Base-by-base conservation (phyloP, 1,140 invertebrate genomes). In the Drosophila serrata region DNA sequence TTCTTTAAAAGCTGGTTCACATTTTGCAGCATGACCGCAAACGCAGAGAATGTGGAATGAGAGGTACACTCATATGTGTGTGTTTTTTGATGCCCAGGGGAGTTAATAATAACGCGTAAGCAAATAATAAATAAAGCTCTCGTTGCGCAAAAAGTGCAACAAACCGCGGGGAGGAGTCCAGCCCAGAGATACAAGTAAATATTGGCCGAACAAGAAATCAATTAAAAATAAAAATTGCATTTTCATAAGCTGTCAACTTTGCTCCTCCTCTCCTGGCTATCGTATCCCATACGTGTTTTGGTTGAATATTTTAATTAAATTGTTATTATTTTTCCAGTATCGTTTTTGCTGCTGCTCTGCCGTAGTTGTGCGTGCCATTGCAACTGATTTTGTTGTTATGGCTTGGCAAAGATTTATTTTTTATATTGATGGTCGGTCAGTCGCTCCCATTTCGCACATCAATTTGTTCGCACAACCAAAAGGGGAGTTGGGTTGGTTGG, bases 321-420 rank as follows among this genome's bases (percentile, higher is more conserved):
- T 87, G 82, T 87, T 87, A 87, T 87, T 86, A 86, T 86, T 86
- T 82, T 87, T 87, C 68, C 85, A 82, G 79, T 65, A 48, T 17
- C 46, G 48, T 67, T 77, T 76, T 43, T 63, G 35, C 24, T 78
- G 64, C 29, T 48, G 67, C 9, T 45, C 39, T 27, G 35, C 42
- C 42, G 68, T 58, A 56, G 60, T 39, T 86, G 68, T 82, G 72
- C 82, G 82, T 87, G 82, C 82, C 82, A 74, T 63, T 82, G 84
- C 84, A 84, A 88, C 76, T 87, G 82, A 87, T 84, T 87, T 87
- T 88, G 82, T 87, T 87, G 82, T 88, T 87, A 88, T 87, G 79
- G 84, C 75, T 46, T 42, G 78, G 84, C 76, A 88, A 82, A 88
- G 82, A 87, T 87, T 87, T 87, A 87, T 87, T 87, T 87, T 87